Evolutionary conservation across 2,888 invertebrate genomes (phyloP).

Genomic region (Leucophenga maculata): DNA sequence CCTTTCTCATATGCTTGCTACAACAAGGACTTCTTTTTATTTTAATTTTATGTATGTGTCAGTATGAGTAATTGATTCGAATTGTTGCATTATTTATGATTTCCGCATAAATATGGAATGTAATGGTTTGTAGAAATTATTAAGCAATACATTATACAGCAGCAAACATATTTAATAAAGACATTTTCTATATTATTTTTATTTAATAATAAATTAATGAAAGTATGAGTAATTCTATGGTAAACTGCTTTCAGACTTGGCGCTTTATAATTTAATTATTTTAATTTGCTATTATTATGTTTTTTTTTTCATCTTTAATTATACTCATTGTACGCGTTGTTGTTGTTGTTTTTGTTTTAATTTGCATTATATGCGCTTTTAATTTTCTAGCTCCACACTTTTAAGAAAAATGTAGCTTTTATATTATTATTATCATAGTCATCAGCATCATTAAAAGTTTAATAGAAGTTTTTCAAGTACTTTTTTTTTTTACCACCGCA

Average conservation of each 20-base stretch:
- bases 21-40: background rate
- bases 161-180: no score
- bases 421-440: slow-evolving; percentile 64
- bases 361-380: slow-evolving; percentile 19
- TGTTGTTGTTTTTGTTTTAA: no score
- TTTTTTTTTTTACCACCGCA: background rate
- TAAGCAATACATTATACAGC: background rate
- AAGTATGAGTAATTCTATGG: background rate
- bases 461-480: slow-evolving; percentile 58
- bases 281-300: no score
- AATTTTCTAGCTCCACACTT: slow-evolving; percentile 62
- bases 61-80: slow-evolving; percentile 9
- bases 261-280: no score
- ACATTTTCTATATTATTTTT: background rate
- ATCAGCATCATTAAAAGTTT: slow-evolving; percentile 66
- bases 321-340: no score
- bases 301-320: no score
- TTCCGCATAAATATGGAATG: background rate
- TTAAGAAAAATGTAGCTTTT: no score
- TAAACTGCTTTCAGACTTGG: background rate
- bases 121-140: background rate
- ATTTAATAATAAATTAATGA: background rate
- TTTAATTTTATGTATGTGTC: background rate
- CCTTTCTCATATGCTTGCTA: no score
- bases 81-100: slow-evolving; percentile 12